Evolutionary conservation across 2,888 invertebrate species (phyloP).

Genomic region (Drosophila flavopinicola): DNA sequence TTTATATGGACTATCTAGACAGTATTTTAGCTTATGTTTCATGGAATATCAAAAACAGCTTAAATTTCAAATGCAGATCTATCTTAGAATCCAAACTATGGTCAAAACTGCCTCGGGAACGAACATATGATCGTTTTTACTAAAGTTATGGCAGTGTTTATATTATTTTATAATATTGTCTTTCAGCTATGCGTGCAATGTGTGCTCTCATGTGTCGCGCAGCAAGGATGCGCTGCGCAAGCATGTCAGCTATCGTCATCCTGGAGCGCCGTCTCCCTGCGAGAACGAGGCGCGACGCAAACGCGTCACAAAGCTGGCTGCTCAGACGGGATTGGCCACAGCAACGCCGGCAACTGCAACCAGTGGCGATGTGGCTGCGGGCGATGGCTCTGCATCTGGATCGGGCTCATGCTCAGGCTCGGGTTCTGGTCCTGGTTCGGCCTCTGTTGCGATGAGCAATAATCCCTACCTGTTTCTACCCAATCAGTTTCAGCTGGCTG

Average conservation of each 20-base stretch:
- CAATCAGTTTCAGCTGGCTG: conserved; percentile 82
- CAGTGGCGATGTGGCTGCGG: conserved; percentile 51
- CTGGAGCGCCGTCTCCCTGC: conserved; percentile 85
- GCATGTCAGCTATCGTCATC: conserved; percentile 94
- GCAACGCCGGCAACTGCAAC: conserved; percentile 55
- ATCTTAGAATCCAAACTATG: too few species aligned
- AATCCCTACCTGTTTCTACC: conserved; percentile 83
- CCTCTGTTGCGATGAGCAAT: conserved; percentile 29
- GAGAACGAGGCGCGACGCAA: conserved; percentile 84
- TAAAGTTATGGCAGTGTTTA: too few species aligned
- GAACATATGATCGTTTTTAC: too few species aligned
- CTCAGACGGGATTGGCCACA: conserved; percentile 45
- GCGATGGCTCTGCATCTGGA: background rate
- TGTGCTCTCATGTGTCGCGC: conserved; percentile 94
- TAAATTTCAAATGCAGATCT: too few species aligned
- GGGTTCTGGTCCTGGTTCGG: conserved; percentile 5
- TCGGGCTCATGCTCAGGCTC: conserved; percentile 7
- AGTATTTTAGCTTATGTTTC: too few species aligned
- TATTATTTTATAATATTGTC: too few species aligned
- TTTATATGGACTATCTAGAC: too few species aligned
- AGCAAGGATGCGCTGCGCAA: conserved; percentile 94
- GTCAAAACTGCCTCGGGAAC: too few species aligned
- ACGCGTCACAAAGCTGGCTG: conserved; percentile 81
- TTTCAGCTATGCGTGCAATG: conserved; percentile 91
- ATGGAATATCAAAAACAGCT: too few species aligned